Evolutionary conservation across 2,113 vertebrate genomes (phyloP).

Genomic region (Gavialis gangeticus): DNA sequence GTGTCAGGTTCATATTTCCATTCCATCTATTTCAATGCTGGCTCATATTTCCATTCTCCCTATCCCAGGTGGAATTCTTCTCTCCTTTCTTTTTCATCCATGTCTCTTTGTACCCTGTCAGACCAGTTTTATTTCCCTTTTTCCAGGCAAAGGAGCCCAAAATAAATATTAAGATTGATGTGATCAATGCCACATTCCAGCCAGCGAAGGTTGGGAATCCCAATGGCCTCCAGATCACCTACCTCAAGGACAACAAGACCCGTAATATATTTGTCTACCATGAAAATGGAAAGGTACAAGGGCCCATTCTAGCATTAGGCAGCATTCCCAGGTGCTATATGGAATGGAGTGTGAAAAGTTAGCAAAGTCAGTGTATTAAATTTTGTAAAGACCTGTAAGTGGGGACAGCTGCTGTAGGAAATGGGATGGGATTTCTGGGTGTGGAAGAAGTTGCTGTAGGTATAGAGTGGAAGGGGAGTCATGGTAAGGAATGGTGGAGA

Average conservation of each 20-base stretch:
- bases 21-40: background rate
- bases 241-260: slow-evolving; percentile 92
- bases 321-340: background rate
- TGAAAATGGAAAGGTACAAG: slow-evolving; percentile 85
- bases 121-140: background rate
- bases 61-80: background rate
- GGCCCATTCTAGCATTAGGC: background rate
- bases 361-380: background rate
- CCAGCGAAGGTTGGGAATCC: slow-evolving; percentile 88
- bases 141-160: slow-evolving; percentile 91
- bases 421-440: background rate
- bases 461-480: background rate
- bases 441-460: background rate
- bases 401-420: slow-evolving; percentile 25
- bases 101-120: background rate
- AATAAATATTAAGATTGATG: slow-evolving; percentile 88
- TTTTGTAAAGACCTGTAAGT: background rate
- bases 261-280: slow-evolving; percentile 93
- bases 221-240: slow-evolving; percentile 92
- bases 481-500: background rate
- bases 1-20: background rate
- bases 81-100: background rate
- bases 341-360: background rate
- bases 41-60: background rate
- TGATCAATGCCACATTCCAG: slow-evolving; percentile 91